These are phyloP conservation scores for Deilephila porcellus DNA, from an alignment of 2,888 invertebrate species.

Conservation along the genomic window DNA sequence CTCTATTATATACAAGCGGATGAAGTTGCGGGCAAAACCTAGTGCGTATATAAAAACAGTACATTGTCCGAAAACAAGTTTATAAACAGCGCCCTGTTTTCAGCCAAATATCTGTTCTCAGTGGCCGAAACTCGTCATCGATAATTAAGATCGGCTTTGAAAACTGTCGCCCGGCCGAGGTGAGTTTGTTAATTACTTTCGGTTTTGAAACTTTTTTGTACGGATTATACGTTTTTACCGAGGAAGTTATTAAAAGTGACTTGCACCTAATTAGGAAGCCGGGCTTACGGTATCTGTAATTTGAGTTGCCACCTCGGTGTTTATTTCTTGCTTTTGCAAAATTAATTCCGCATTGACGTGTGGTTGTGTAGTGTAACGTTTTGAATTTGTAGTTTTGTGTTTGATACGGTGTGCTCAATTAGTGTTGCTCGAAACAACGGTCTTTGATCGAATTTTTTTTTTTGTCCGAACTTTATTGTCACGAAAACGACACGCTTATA, in stretches of 20 bases:
- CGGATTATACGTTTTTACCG: constrained; percentile 20
- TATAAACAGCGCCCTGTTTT: neutral
- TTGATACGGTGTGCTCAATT: neutral
- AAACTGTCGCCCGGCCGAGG: neutral
- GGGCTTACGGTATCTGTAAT: constrained; percentile 11
- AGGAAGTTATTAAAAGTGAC: constrained; percentile 23
- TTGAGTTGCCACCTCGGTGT: neutral
- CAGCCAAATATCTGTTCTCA: neutral
- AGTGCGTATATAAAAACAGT: neutral
- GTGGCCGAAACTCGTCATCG: neutral
- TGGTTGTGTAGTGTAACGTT: neutral
- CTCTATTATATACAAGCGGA: too few species aligned
- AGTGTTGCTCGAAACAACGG: neutral
- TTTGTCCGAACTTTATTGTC: too few species aligned
- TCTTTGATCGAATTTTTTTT: too few species aligned
- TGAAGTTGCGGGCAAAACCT: neutral
- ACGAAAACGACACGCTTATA: too few species aligned
- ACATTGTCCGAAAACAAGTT: neutral
- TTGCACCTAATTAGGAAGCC: constrained; percentile 16
- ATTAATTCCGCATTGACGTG: constrained; percentile 4
- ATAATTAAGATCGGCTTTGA: constrained; percentile 23
- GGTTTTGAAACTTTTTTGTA: neutral
- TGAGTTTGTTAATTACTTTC: constrained; percentile 22
- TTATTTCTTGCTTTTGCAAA: constrained; percentile 8
- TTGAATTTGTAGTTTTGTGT: neutral